These are phyloP conservation scores for Cetoscarus ocellatus DNA, from an alignment of 2,797 vertebrate species.

Conservation along the genomic window DNA sequence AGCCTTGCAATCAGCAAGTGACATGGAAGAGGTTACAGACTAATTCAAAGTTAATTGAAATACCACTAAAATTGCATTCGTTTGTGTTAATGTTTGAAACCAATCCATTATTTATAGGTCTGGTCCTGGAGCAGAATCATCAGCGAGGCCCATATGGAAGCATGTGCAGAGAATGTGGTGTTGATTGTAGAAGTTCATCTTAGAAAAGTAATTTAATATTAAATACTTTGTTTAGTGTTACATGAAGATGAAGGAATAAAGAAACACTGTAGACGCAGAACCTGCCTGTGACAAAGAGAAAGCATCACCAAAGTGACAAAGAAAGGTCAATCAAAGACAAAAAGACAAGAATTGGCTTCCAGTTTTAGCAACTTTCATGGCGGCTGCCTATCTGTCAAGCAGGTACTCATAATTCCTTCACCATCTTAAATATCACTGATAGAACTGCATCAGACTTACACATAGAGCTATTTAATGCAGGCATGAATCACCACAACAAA, in stretches of 20 bases:
- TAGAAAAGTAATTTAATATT: not conserved
- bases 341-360: too few relatives aligned
- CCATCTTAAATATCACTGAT: too few relatives aligned
- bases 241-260: not conserved
- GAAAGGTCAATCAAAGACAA: too few relatives aligned
- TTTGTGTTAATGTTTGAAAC: slow-evolving; percentile 58
- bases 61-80: slow-evolving; percentile 71
- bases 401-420: too few relatives aligned
- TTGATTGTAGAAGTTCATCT: not conserved
- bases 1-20: slow-evolving; percentile 63
- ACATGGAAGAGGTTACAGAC: slow-evolving; percentile 71
- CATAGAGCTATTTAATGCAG: too few relatives aligned
- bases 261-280: not conserved
- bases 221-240: not conserved
- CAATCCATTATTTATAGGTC: slow-evolving; percentile 56
- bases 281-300: too few relatives aligned
- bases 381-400: too few relatives aligned
- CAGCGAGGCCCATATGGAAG: not conserved
- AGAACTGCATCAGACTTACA: too few relatives aligned
- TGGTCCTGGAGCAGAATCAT: slow-evolving; percentile 11
- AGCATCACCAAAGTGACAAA: too few relatives aligned
- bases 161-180: not conserved
- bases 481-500: too few relatives aligned
- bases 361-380: too few relatives aligned
- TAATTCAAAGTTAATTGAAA: slow-evolving; percentile 79